phyloP scores from a whole-genome alignment of 2,113 vertebrate species.

The Lipophrys pholis region DNA sequence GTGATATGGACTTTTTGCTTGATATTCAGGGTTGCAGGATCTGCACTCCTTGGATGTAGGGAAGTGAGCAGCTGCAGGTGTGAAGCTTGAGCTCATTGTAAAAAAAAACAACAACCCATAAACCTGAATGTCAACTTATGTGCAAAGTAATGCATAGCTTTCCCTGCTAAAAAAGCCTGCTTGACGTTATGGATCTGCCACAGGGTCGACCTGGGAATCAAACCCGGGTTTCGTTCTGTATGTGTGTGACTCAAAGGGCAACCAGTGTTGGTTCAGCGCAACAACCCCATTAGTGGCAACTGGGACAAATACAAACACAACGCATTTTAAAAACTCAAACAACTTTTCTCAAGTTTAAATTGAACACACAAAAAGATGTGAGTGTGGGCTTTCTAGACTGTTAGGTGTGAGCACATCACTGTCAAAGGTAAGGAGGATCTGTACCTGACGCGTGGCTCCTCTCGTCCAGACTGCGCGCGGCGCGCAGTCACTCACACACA shows the following conservation, averaged over 20 bases:
- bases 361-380: background rate
- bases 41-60: too few species aligned
- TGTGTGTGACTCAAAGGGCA: background rate
- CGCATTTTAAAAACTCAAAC: background rate
- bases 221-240: background rate
- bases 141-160: conserved; percentile 9
- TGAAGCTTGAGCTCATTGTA: background rate
- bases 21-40: too few species aligned
- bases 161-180: background rate
- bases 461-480: background rate
- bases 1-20: too few species aligned
- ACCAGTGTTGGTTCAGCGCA: conserved; percentile 9
- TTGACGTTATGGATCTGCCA: background rate
- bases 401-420: background rate
- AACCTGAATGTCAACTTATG: too few species aligned
- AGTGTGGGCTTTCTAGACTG: background rate
- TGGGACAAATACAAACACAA: conserved; percentile 2
- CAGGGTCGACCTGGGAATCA: background rate
- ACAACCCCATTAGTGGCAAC: background rate
- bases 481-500: background rate
- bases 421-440: background rate
- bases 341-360: background rate
- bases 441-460: conserved; percentile 27
- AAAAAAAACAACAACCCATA: background rate
- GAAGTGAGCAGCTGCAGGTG: too few species aligned